A percentile compares a stretch with the other conserved stretches of the same genome.
Evolutionary conservation across 92 coral and sea anemone species (phyloP).

Genomic region (Phenganax marumi): DNA sequence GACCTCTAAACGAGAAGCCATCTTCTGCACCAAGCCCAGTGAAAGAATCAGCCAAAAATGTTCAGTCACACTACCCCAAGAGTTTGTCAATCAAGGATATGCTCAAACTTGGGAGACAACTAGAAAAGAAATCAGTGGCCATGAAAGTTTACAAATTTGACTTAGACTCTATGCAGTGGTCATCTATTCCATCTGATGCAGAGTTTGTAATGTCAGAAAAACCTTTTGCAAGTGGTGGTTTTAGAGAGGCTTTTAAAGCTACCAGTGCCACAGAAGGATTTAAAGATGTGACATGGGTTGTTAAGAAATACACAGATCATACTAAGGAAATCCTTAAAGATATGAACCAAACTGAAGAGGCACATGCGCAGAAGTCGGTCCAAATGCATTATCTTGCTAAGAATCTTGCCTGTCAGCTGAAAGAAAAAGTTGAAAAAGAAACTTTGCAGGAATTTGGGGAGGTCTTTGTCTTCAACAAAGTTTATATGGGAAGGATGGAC

Average conservation of each 20-base stretch:
- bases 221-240: slow-evolving; percentile 65
- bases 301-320: slow-evolving; percentile 34
- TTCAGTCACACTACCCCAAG: slow-evolving; percentile 27
- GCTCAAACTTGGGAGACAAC: slow-evolving; percentile 26
- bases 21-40: slow-evolving; percentile 33
- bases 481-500: slow-evolving; percentile 56
- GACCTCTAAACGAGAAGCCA: background rate
- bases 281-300: slow-evolving; percentile 61
- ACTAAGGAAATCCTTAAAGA: slow-evolving; percentile 20
- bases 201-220: slow-evolving; percentile 40
- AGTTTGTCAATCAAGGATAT: slow-evolving; percentile 40
- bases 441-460: slow-evolving; percentile 42
- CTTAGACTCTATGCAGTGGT: slow-evolving; percentile 60
- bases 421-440: slow-evolving; percentile 30
- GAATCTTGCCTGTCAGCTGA: slow-evolving; percentile 34
- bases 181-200: slow-evolving; percentile 52
- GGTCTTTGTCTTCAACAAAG: slow-evolving; percentile 49
- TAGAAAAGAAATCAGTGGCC: slow-evolving; percentile 25
- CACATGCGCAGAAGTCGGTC: slow-evolving; percentile 32
- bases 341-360: slow-evolving; percentile 31
- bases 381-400: slow-evolving; percentile 44
- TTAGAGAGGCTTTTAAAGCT: slow-evolving; percentile 63
- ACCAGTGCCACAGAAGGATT: slow-evolving; percentile 63
- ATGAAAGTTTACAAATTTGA: slow-evolving; percentile 44
- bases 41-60: slow-evolving; percentile 6